A percentile compares a stretch with the other conserved stretches of the same genome.
Conservation (phyloP, 1,140 invertebrate species). For the Caenorhabditis tropicalis region DNA sequence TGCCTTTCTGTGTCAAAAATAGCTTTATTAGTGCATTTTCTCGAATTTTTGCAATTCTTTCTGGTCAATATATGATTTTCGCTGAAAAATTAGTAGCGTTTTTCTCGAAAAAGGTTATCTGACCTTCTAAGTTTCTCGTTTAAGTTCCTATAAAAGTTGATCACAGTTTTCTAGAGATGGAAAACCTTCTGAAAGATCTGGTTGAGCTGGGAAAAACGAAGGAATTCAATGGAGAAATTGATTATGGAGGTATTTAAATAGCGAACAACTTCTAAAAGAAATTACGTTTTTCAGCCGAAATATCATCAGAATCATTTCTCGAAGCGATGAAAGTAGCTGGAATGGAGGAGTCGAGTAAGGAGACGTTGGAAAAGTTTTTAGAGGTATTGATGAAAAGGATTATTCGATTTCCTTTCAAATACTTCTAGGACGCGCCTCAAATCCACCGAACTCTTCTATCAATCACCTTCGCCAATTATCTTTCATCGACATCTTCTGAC, state of each 20-base stretch:
- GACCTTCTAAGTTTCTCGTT: no score
- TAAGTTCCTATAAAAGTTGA: no score
- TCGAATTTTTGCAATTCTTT: not conserved
- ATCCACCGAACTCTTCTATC: not conserved
- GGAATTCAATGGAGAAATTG: not conserved
- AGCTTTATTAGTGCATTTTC: no score
- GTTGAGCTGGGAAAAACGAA: not conserved
- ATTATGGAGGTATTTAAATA: not conserved
- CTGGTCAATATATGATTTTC: no score
- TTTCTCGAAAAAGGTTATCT: no score
- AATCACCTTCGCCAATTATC: not conserved
- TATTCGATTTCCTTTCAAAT: not conserved
- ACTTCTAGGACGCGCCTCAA: not conserved
- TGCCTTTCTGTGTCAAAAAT: not conserved
- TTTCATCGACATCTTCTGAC: not conserved
- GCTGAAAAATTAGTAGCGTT: no score
- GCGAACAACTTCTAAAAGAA: not conserved
- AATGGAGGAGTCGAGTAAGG: not conserved
- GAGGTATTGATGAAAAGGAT: not conserved
- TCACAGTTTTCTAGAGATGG: not conserved
- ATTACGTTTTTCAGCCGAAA: not conserved
- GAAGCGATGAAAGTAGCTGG: conserved; percentile 1
- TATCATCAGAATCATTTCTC: not conserved
- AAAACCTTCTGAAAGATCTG: not conserved
- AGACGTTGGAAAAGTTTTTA: not conserved